Percentiles rank a stretch among this genome's conserved stretches.
phyloP scores from a whole-genome alignment of 2,113 vertebrate genomes.

The Climacteris rufus region DNA sequence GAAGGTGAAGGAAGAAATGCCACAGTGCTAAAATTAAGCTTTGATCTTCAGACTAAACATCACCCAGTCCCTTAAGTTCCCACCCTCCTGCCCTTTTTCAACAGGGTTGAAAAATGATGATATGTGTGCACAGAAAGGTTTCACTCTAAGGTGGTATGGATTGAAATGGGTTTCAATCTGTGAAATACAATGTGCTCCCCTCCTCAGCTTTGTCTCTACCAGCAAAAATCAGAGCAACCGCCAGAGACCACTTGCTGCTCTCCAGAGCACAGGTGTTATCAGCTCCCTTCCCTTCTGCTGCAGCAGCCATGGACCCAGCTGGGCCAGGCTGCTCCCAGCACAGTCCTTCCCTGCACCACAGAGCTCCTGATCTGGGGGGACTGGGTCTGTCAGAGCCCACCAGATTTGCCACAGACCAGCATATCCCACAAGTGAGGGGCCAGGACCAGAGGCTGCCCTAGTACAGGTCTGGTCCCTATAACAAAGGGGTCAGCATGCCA shows the following conservation, averaged over 20 bases:
- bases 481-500: not conserved
- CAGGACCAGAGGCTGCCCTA: not conserved
- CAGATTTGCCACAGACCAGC: not conserved
- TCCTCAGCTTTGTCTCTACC: not conserved
- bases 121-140: not conserved
- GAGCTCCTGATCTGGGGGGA: not conserved
- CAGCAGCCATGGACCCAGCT: not conserved
- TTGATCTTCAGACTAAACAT: not conserved
- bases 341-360: not conserved
- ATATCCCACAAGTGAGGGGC: not conserved
- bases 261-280: rapidly evolving
- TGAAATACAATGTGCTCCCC: not conserved
- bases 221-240: not conserved
- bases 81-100: not conserved
- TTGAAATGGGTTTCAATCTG: not conserved
- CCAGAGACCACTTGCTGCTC: not conserved
- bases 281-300: not conserved
- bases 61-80: not conserved
- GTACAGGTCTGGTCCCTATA: rapidly evolving
- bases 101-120: not conserved
- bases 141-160: rapidly evolving
- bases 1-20: not conserved
- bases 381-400: not conserved
- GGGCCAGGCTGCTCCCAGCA: not conserved
- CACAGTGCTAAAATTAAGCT: not conserved